Evolutionary conservation across 2,888 invertebrate species (phyloP).

Genomic region (Boloria euphrosyne): DNA sequence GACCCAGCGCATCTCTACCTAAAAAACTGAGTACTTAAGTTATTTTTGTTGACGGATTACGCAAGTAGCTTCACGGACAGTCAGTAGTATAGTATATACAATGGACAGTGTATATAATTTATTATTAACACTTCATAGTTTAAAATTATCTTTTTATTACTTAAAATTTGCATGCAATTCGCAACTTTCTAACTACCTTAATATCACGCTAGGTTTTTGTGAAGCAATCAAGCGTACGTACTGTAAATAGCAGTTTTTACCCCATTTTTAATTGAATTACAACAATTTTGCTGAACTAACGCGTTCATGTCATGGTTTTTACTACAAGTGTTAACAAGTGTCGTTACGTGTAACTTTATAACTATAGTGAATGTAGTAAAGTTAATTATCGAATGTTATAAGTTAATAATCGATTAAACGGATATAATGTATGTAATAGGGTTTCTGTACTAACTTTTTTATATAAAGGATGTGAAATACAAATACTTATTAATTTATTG

Average conservation of each 20-base stretch:
- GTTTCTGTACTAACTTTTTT: no score
- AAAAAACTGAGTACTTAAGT: no score
- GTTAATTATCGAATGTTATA: no score
- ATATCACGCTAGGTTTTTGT: slow-evolving; percentile 46
- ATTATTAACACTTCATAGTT: not conserved
- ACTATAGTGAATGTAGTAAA: not conserved
- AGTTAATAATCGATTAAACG: no score
- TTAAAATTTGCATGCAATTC: slow-evolving; percentile 27
- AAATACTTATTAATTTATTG: no score
- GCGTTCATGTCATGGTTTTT: slow-evolving; percentile 7
- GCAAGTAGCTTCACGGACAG: no score
- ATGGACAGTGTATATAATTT: no score
- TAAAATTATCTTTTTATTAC: slow-evolving; percentile 6
- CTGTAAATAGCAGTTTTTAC: slow-evolving; percentile 13
- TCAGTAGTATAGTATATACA: no score
- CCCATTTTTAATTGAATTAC: slow-evolving; percentile 24
- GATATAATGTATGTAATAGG: no score
- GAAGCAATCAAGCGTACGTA: slow-evolving; percentile 36
- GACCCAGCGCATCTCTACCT: no score
- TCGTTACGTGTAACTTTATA: not conserved
- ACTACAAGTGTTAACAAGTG: not conserved
- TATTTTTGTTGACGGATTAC: no score
- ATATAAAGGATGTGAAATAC: no score
- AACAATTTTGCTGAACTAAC: slow-evolving; percentile 8
- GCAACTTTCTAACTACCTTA: slow-evolving; percentile 37